phyloP scores from a whole-genome alignment of 35 echinoderm and acorn worm species.

The Lytechinus pictus region DNA sequence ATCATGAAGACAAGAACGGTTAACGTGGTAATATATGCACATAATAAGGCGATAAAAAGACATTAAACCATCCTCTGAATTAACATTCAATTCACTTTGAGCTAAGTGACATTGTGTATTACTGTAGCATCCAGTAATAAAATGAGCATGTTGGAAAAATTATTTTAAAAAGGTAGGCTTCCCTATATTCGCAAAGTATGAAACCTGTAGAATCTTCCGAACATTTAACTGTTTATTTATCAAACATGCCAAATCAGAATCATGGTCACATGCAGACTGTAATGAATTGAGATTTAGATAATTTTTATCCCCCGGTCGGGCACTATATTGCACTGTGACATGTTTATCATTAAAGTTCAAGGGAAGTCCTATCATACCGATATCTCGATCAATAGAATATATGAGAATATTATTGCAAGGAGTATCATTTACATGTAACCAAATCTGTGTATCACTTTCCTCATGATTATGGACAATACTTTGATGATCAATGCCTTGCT shows the following conservation, averaged over 20 bases:
- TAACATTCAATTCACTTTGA: not conserved
- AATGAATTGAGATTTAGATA: not conserved
- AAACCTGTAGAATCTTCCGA: conserved; percentile 34
- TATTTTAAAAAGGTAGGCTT: conserved; percentile 45
- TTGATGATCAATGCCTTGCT: not conserved
- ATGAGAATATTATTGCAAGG: not conserved
- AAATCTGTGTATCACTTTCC: conserved; percentile 41
- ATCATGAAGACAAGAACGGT: conserved; percentile 40
- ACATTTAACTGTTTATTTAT: not conserved
- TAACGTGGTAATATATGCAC: conserved; percentile 42
- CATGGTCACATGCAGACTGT: not conserved
- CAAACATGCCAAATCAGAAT: conserved; percentile 26
- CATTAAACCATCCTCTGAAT: not conserved
- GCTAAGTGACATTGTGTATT: not conserved
- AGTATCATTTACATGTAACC: conserved; percentile 25
- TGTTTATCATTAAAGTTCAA: not conserved
- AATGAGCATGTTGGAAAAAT: conserved; percentile 41
- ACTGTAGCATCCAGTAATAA: not conserved
- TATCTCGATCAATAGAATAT: conserved; percentile 23
- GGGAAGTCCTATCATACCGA: conserved; percentile 10
- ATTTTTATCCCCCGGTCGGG: not conserved
- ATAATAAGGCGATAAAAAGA: conserved; percentile 59
- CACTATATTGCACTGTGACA: conserved; percentile 1
- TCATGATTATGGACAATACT: conserved; percentile 47
- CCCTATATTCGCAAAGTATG: conserved; percentile 48